Conservation (phyloP, 2,888 invertebrate species). For the Clunio marinus region DNA sequence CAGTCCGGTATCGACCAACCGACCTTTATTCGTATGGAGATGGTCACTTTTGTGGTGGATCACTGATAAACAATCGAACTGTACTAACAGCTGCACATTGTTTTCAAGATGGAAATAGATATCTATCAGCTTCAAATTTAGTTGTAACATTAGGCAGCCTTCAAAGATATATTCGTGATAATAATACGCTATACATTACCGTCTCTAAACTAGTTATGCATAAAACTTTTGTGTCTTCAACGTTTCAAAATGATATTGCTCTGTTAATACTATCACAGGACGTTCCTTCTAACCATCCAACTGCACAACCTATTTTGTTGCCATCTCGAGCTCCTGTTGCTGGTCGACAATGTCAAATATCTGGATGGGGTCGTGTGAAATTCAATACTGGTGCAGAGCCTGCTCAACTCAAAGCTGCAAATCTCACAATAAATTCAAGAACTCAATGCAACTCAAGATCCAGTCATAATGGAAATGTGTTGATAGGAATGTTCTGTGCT, state of each 20-base stretch:
- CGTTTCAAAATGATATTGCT: conserved; percentile 46
- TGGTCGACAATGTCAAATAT: conserved; percentile 44
- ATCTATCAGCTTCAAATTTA: conserved; percentile 40
- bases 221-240: conserved; percentile 40
- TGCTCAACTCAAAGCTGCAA: not conserved
- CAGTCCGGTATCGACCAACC: not conserved
- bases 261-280: conserved; percentile 45
- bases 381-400: not conserved
- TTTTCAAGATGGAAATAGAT: not conserved
- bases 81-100: conserved; percentile 27
- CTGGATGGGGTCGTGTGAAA: conserved; percentile 36
- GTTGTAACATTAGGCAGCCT: conserved; percentile 48
- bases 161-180: conserved; percentile 44
- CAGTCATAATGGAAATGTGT: conserved; percentile 11
- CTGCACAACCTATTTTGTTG: conserved; percentile 45
- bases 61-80: not conserved
- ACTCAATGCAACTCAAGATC: not conserved
- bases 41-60: conserved; percentile 26
- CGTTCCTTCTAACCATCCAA: conserved; percentile 46
- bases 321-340: conserved; percentile 40
- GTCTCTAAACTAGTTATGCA: conserved; percentile 43
- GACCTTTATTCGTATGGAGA: not conserved
- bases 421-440: conserved; percentile 5
- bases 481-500: conserved; percentile 39
- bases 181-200: conserved; percentile 44